Base-by-base conservation (phyloP, 1,140 invertebrate species). In the Odontomachus brunneus region DNA sequence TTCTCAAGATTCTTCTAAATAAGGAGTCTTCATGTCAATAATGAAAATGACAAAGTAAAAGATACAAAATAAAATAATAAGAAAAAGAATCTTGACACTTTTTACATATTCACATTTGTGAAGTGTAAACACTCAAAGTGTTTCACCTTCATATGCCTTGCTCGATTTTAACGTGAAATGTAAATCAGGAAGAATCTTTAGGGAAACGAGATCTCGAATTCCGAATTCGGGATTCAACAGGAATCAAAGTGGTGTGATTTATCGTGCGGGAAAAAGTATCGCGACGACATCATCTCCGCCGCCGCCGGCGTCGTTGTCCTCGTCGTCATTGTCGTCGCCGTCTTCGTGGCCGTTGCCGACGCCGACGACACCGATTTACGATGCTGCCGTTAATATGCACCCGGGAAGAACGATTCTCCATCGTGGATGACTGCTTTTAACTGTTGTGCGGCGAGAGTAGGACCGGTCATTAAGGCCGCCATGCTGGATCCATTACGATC, bases 211-310 rank as follows among this genome's bases (percentile, higher is more conserved):
- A 44, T 44, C 0, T 44, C 9, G 38, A 44, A 11, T 5, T 44
- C 3, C 9, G 38, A 44, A 44, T 44, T 44, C 38, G 38, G 9
- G 38, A 80, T 29, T 57, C 38, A 15, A 57, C 14, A 59, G 29
- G 29, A 57, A 48, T 57, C 14, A 24, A 17, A 55, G 24, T 55
- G 55, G 66, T 44, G 83, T 85, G 90, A 89, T 91, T 90, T 90
- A 91, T 89, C 75, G 71, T 49, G 26, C 67, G 80, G 65, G 81
- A 74, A 86, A 69, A 66, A 65, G 38, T 73, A 82, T 24, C 19
- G 26, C 24, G 49, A 62, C 51, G 48, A 15, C 29, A 51, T 22
- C 60, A 55, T 44, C 9, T 44, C 49, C 44, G n/a, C n/a, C n/a
- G n/a, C n/a, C n/a, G n/a, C n/a, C n/a, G n/a, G n/a, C 29, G 29